Percentiles rank a stretch among this genome's conserved stretches.
phyloP scores from a whole-genome alignment of 2,797 vertebrate species.

The Megaceryle alcyon region DNA sequence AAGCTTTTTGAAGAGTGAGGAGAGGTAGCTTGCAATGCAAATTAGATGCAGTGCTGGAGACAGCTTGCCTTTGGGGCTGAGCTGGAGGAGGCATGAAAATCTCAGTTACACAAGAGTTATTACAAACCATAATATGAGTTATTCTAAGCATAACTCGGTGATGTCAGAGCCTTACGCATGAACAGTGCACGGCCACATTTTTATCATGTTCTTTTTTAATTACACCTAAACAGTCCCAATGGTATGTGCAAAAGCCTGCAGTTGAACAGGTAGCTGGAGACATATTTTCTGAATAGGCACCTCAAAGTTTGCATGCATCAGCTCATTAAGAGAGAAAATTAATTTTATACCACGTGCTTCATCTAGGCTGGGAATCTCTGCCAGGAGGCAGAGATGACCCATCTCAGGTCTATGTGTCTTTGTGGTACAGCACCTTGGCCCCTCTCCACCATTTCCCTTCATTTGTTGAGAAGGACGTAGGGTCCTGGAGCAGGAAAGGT shows the following conservation, averaged over 20 bases:
- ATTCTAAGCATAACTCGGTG: constrained; percentile 4
- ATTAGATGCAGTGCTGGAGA: neutral
- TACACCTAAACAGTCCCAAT: neutral
- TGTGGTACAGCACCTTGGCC: neutral
- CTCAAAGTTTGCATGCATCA: neutral
- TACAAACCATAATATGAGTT: neutral
- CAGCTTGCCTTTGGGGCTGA: neutral
- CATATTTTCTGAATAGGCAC: neutral
- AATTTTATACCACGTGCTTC: neutral
- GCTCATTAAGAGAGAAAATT: neutral
- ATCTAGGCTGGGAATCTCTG: neutral
- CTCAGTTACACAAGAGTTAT: neutral
- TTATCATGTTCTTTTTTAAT: neutral
- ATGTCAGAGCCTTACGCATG: constrained; percentile 41
- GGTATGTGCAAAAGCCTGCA: neutral
- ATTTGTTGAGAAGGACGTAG: neutral
- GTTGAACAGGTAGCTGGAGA: neutral
- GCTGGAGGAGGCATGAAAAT: neutral
- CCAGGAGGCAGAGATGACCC: neutral
- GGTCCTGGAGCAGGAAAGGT: neutral
- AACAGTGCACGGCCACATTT: neutral
- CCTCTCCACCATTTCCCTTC: neutral
- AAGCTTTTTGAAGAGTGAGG: neutral
- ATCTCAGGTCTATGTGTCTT: accelerated
- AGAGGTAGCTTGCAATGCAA: neutral